Evolutionary conservation across 2,113 vertebrate genomes (phyloP).

Genomic region (Hoplias malabaricus): DNA sequence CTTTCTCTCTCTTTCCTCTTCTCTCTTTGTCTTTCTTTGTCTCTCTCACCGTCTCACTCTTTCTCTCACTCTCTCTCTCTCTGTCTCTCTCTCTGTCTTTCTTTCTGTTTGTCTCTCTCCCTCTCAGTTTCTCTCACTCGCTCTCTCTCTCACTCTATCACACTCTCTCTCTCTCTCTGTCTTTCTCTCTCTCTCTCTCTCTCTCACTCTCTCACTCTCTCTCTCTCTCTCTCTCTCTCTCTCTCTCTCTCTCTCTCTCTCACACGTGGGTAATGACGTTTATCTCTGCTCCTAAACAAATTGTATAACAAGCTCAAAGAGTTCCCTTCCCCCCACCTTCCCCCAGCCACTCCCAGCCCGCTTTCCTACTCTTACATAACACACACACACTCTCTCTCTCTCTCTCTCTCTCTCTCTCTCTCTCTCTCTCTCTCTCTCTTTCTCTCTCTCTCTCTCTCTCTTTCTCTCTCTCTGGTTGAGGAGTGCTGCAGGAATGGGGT

Average conservation of each 20-base stretch:
- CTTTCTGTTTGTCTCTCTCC: too few relatives aligned
- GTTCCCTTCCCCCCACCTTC: background rate
- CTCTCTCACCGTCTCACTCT: background rate
- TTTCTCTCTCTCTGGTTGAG: background rate
- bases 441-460: background rate
- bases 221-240: background rate
- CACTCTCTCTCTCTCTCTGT: too few relatives aligned
- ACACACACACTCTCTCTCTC: background rate
- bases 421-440: background rate
- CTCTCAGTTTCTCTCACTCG: background rate
- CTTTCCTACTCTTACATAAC: slow-evolving; percentile 4
- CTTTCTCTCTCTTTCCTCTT: background rate
- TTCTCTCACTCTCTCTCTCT: background rate
- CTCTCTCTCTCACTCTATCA: background rate
- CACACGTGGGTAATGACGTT: background rate
- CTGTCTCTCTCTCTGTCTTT: background rate
- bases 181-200: background rate
- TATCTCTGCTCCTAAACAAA: background rate
- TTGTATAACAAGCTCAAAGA: background rate
- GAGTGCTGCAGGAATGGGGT: background rate
- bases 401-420: background rate
- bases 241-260: background rate
- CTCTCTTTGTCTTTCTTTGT: background rate
- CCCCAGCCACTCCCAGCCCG: background rate
- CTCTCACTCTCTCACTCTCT: background rate